Conservation (phyloP, 2,888 invertebrate genomes). For the Tenthredo livida region DNA sequence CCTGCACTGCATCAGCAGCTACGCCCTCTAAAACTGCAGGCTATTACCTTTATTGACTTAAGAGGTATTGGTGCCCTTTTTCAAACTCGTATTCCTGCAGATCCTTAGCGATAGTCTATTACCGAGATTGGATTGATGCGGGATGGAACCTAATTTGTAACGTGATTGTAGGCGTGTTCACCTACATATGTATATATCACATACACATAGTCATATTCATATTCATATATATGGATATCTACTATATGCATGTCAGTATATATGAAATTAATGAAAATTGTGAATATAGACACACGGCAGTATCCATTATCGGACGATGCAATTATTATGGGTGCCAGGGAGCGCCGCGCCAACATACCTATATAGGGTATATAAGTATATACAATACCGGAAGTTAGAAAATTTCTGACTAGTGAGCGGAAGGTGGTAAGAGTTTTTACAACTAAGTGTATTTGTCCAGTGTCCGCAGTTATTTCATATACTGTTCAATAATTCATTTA, state of each 20-base stretch:
- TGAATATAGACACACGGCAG: constrained; percentile 5
- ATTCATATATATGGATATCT: no score
- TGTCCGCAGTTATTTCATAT: background rate
- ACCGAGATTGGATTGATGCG: constrained; percentile 50
- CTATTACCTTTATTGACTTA: constrained; percentile 66
- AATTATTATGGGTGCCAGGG: constrained; percentile 34
- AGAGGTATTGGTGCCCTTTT: constrained; percentile 51
- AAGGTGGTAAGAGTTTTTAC: background rate
- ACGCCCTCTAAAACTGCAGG: constrained; percentile 59
- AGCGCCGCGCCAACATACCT: constrained; percentile 14
- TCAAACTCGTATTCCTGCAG: background rate
- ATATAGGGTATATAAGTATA: no score
- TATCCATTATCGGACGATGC: constrained; percentile 44
- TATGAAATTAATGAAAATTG: constrained; percentile 6
- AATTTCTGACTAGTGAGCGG: background rate
- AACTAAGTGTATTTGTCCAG: constrained; percentile 12
- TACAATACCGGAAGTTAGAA: constrained; percentile 23
- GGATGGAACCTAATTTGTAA: constrained; percentile 10
- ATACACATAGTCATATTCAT: no score
- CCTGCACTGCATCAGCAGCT: background rate
- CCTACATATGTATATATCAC: background rate
- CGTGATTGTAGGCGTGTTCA: background rate
- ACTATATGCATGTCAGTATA: no score
- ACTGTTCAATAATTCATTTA: background rate
- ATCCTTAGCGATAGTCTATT: constrained; percentile 40